Conservation (phyloP, 2,888 invertebrate genomes). For the Gortyna flavago region DNA sequence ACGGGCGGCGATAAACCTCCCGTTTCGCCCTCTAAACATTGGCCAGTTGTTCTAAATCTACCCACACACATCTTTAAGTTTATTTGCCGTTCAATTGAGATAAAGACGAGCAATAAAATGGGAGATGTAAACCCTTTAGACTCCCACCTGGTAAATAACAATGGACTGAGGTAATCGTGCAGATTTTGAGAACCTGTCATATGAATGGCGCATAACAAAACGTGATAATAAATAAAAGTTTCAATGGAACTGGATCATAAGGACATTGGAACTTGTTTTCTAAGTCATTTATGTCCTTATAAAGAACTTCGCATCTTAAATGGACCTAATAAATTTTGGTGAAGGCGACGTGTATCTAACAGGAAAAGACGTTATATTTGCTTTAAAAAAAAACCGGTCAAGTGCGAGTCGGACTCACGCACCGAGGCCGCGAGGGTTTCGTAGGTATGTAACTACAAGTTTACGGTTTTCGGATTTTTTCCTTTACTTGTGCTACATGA, state of each 20-base stretch:
- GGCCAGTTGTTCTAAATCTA: slow-evolving; percentile 34
- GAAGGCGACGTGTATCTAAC: neutral
- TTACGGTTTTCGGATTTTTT: too few species aligned
- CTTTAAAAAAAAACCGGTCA: neutral
- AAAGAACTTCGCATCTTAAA: slow-evolving; percentile 8
- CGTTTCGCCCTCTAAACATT: slow-evolving; percentile 32
- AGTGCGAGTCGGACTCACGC: too few species aligned
- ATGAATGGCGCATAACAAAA: slow-evolving; percentile 26
- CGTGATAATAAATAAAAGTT: slow-evolving; percentile 31
- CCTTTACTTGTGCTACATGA: too few species aligned
- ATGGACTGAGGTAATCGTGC: slow-evolving; percentile 58
- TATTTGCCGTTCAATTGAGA: slow-evolving; percentile 61
- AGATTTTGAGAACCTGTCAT: slow-evolving; percentile 38
- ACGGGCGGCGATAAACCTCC: slow-evolving; percentile 48
- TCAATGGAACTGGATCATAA: slow-evolving; percentile 40
- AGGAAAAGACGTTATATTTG: neutral
- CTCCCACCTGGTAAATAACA: slow-evolving; percentile 64
- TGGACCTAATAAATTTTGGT: slow-evolving; percentile 6
- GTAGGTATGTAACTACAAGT: too few species aligned
- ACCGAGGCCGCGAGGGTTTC: too few species aligned
- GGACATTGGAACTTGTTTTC: slow-evolving; percentile 33
- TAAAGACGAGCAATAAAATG: slow-evolving; percentile 59
- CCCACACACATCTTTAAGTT: slow-evolving; percentile 55
- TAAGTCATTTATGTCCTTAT: slow-evolving; percentile 22
- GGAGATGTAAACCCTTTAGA: slow-evolving; percentile 51